Base-by-base conservation (phyloP, 1,140 invertebrate species). In the Cardiocondyla obscurior region DNA sequence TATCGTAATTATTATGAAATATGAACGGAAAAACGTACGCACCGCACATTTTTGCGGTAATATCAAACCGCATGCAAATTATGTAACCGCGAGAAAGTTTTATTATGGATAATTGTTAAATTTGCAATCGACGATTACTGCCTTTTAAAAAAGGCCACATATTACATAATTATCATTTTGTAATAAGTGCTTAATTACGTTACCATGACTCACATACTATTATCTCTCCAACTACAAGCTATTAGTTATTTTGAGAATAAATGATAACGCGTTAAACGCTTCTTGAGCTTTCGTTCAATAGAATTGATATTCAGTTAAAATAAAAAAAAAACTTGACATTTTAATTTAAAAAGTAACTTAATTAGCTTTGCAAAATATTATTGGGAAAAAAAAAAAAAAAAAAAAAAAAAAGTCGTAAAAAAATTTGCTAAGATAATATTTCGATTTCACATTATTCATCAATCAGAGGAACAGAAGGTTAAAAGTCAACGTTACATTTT, bases 71-170 rank as follows among this genome's bases (percentile, higher is more conserved):
- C 3, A 30, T 6, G 36, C 28, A 14, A 6, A 39, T 73, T 73
- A 44, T 12, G 6, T 73, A 73, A 73, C 0, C 5, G 10, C 19
- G 28, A 60, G 3, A 76, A 76, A 76, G 39, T 76, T 60, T 44
- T 10, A 44, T 58, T 42, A 25, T 19, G 7, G 3, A 46, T 30
- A 57, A 74, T 58, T n/a, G 5, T 33, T 44, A 19, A 74, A 60
- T 3, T 55, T 25, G 3, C 4, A 3, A 25, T 25, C 12, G 19
- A 4, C 10, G 19, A 53, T 1, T 7, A 10, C 0, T 67, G n/a
- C 3, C 14, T 46, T 46, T 64, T 16, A 3, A 16, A 44, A 1
- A 28, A 44, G 22, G n/a, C 6, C 8, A 58, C 7, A 3, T 10
- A 36, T 42, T 39, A 39, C 14, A 22, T 62, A 33, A 42, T 25